Evolutionary conservation across 2,888 invertebrate species (phyloP).

Genomic region (Vannuccia rotundouncinata): DNA sequence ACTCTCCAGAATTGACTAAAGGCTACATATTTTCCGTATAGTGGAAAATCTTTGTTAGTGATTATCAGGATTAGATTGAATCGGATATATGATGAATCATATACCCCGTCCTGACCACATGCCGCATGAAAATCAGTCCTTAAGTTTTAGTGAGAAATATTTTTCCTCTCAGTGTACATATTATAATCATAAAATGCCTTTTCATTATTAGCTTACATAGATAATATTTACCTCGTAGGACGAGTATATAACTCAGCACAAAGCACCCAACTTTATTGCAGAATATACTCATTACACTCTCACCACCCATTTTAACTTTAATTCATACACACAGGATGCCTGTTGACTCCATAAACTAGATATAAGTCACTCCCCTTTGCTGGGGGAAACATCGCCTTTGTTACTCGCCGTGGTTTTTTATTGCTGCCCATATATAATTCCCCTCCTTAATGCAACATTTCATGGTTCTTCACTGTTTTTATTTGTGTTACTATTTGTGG

Average conservation of each 20-base stretch:
- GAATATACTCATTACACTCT: background rate
- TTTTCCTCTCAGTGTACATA: too few relatives aligned
- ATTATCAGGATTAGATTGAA: background rate
- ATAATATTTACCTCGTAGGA: background rate
- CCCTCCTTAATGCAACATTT: too few relatives aligned
- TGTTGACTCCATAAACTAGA: background rate
- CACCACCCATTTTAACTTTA: background rate
- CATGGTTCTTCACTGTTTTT: background rate
- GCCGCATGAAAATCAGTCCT: background rate
- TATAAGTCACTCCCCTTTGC: background rate
- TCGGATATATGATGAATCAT: background rate
- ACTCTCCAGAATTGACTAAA: background rate
- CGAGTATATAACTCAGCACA: background rate
- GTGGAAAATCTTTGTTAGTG: background rate
- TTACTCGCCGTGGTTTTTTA: background rate
- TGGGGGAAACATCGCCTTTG: background rate
- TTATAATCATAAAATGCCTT: too few relatives aligned
- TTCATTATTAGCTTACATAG: background rate
- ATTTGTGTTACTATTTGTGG: background rate
- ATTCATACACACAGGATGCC: too few relatives aligned
- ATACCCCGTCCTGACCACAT: background rate
- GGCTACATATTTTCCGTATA: background rate
- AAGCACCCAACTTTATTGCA: background rate
- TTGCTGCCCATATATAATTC: background rate
- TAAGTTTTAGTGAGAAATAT: too few relatives aligned